A percentile compares a stretch with the other conserved stretches of the same genome.
phyloP scores from a whole-genome alignment of 2,113 vertebrate species.

The Passer montanus region DNA sequence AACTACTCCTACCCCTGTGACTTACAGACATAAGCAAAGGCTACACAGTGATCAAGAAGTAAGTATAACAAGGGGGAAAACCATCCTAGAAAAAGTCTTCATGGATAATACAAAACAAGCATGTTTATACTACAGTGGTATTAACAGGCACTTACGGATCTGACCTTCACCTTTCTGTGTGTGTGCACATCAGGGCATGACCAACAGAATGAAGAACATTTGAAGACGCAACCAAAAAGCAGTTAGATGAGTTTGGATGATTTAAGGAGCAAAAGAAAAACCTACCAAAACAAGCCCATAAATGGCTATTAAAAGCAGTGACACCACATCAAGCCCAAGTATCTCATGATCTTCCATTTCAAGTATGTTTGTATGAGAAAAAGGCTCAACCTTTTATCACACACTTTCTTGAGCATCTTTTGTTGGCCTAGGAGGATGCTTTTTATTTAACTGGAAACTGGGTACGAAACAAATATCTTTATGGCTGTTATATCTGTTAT shows the following conservation, averaged over 20 bases:
- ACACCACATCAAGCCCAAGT: neutral
- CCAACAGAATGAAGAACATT: neutral
- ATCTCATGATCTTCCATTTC: neutral
- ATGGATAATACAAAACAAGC: neutral
- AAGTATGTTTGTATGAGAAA: neutral
- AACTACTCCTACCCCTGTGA: neutral
- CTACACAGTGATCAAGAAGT: neutral
- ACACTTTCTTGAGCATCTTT: neutral
- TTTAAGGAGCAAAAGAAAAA: neutral
- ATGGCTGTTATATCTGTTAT: neutral
- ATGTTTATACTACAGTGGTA: neutral
- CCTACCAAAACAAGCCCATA: neutral
- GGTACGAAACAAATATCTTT: neutral
- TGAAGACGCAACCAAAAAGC: neutral
- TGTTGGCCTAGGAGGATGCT: neutral
- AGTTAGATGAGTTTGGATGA: neutral
- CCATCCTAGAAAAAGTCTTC: neutral
- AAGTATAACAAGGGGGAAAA: neutral
- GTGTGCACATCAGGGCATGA: accelerated
- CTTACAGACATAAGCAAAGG: neutral
- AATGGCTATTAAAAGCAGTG: neutral
- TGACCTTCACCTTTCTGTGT: neutral
- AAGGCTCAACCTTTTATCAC: neutral
- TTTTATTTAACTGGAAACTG: neutral
- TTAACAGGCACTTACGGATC: neutral